Conservation (phyloP, 2,888 invertebrate genomes). For the Macrosiphum euphorbiae region DNA sequence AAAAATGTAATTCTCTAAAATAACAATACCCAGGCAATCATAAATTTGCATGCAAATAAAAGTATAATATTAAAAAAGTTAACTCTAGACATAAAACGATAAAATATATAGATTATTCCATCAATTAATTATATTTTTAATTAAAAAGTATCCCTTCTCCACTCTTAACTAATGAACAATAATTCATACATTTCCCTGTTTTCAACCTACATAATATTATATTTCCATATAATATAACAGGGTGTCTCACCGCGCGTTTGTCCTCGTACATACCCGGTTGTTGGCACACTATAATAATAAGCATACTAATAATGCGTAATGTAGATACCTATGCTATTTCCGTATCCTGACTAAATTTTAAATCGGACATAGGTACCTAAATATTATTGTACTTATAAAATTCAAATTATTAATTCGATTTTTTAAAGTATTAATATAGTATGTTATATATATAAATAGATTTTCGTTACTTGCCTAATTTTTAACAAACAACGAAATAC, state of each 20-base stretch:
- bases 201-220: not conserved
- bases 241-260: not conserved
- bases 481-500: not conserved
- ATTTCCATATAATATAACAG: not conserved
- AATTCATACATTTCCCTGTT: not conserved
- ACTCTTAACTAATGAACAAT: conserved; percentile 1
- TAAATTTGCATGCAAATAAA: not conserved
- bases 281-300: not conserved
- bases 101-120: not conserved
- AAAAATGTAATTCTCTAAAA: not conserved
- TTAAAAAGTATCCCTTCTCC: conserved; percentile 1
- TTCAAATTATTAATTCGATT: not conserved
- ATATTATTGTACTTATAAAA: not conserved
- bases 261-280: not conserved
- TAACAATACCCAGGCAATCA: not conserved
- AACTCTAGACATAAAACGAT: not conserved
- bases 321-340: not conserved
- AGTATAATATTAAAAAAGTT: not conserved
- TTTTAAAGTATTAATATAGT: not conserved
- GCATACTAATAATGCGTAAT: not conserved
- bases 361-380: not conserved
- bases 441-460: not conserved
- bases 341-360: not conserved
- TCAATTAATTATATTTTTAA: conserved; percentile 5
- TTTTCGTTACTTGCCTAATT: not conserved